phyloP scores from a whole-genome alignment of 2,113 vertebrate genomes.

The Tretioscincus oriximinensis region DNA sequence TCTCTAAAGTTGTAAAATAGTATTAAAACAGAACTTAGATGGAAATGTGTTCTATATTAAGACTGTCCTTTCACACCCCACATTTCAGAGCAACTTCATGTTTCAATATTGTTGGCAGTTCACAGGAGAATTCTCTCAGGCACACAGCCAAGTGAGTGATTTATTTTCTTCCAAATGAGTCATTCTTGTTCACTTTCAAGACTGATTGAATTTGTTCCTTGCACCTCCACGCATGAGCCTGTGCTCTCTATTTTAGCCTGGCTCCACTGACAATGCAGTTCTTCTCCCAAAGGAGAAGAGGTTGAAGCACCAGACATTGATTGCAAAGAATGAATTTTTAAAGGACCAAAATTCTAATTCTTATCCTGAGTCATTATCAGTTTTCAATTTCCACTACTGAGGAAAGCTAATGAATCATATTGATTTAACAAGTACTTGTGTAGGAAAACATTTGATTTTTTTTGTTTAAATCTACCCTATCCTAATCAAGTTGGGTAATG shows the following conservation, averaged over 20 bases:
- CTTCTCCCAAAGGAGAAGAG: neutral
- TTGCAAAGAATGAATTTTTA: neutral
- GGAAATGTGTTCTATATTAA: neutral
- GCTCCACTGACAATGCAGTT: neutral
- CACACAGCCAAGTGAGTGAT: neutral
- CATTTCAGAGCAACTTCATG: neutral
- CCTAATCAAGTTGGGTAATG: conserved; percentile 42
- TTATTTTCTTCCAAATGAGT: neutral
- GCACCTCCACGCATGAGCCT: neutral
- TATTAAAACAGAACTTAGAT: neutral
- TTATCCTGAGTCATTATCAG: conserved; percentile 40
- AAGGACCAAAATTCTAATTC: conserved; percentile 12
- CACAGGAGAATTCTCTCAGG: neutral
- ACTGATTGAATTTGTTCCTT: neutral
- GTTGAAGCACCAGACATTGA: fast-evolving
- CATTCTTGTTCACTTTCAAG: neutral
- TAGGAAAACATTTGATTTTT: conserved; percentile 51
- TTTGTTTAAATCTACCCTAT: conserved; percentile 38
- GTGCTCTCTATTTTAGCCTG: neutral
- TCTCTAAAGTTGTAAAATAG: neutral
- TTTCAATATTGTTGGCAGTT: fast-evolving
- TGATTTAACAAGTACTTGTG: conserved; percentile 48
- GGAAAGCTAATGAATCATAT: conserved; percentile 41
- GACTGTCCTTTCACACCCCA: fast-evolving
- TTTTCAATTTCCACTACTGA: conserved; percentile 56